These are phyloP conservation scores for Pholis gunnellus DNA, from an alignment of 2,113 vertebrate genomes.

Conservation along the genomic window DNA sequence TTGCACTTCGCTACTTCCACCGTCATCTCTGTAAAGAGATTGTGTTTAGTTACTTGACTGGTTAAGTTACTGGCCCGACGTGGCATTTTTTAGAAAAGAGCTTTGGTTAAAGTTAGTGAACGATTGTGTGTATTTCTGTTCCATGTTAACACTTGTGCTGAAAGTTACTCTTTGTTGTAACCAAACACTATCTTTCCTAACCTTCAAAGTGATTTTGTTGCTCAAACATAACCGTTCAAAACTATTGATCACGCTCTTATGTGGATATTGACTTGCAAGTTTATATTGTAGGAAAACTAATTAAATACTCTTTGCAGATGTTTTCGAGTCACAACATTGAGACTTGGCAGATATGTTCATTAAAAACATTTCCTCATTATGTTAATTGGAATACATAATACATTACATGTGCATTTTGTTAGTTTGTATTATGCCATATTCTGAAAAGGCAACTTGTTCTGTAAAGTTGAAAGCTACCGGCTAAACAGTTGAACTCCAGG, in stretches of 20 bases:
- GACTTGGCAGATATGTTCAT: background rate
- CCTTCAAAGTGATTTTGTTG: background rate
- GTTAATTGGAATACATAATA: no score
- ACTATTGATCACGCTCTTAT: background rate
- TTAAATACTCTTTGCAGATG: background rate
- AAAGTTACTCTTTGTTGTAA: background rate
- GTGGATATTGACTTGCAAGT: background rate
- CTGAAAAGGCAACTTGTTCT: background rate
- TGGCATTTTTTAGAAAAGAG: background rate
- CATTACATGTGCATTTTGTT: background rate
- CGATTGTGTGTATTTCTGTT: background rate
- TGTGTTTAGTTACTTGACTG: background rate
- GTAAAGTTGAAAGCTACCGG: background rate
- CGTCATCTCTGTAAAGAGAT: no score
- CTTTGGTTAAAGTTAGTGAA: background rate
- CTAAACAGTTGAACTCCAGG: background rate
- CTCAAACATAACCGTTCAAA: background rate
- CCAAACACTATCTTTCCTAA: background rate
- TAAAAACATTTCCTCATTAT: background rate
- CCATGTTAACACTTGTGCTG: background rate
- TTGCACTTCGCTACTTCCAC: background rate
- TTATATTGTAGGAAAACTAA: background rate
- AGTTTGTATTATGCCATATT: background rate
- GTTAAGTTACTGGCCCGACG: background rate
- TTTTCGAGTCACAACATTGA: background rate